Evolutionary conservation across 2,797 vertebrate species (phyloP), one percentile per base, ranked within the genome.

Genomic region (Limosa lapponica): DNA sequence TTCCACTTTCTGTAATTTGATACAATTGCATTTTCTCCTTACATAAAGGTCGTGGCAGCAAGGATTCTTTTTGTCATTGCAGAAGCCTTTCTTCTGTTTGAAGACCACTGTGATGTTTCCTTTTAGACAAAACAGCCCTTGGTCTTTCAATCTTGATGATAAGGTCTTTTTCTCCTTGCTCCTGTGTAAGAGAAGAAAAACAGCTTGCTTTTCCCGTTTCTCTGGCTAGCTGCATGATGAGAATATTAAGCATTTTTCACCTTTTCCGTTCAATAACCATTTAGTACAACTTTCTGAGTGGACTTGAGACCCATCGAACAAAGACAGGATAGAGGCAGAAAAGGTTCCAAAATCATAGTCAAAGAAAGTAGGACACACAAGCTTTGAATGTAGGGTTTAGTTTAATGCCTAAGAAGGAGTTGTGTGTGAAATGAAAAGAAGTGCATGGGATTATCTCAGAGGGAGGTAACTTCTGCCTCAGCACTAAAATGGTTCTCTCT

Each of bases 171-270:
- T 82, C 41, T 80, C 37, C 49, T 93, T 64, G 27, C 23, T 92
- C 84, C 36, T 57, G 28, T 80, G 19, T 72, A 78, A 59, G n/a
- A 86, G 36, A 91, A 93, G 51, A 87, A 93, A 93, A 87, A 1
- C 39, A 74, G 1, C 24, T 59, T 83, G 13, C 16, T 91, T 91
- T 74, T 67, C 37, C 58, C 2, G 1, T 90, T 94, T 87, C 44
- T 85, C 16, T 81, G 23, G 15, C 37, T 81, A 83, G 37, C 52
- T 83, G 16, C 34, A 19, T 71, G 61, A 67, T 81, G 41, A 89
- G 85, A 95, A 96, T 91, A 78, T 85, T 91, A 95, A 95, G 28
- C 8, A 32, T 7, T 2, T 59, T 81, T 90, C 80, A 83, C 44
- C 22, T 88, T 83, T 82, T 83, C 57, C 86, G 34, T 78, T 88